Evolutionary conservation across 1,140 invertebrate genomes (phyloP), one percentile per base, ranked within the genome.

Genomic region (Zaprionus vittiger): DNA sequence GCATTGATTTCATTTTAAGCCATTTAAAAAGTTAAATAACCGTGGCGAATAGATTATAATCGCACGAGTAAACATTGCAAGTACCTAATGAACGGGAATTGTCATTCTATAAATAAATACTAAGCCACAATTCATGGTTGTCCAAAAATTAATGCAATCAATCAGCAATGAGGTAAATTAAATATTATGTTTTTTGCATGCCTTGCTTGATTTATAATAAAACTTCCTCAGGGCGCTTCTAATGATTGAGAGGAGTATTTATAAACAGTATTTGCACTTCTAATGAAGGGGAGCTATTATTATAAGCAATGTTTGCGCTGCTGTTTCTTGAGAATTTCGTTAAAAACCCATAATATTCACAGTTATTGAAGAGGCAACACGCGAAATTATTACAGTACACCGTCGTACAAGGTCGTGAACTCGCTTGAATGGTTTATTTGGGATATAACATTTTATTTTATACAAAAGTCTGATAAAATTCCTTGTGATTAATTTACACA

Each of bases 61-160:
- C 20, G 47, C 47, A 52, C 41, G 41, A 17, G n/a, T 6, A 14
- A 44, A 47, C 47, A 49, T 49, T 4, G 2, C 4, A 12, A 9
- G 20, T 49, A 12, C 20, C 47, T 52, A 52, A 52, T 52, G 47
- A 22, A 52, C 20, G 22, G 20, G 4, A 52, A 52, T 24, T 52
- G 20, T 52, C 41, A 52, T 52, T 52, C 47, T 52, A 52, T 5
- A 52, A 52, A 24, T 52, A 52, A 52, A 24, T 52, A 52, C 47
- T 20, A 49, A 49, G 47, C 17, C 11, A 9, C 4, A 22, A 20
- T 49, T 22, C 17, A 52, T 5, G 17, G 11, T 24, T 52, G 20
- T 24, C 47, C n/a, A 52, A 52, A 52, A 52, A 14, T 1, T 5
- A 52, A 52, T 24, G 47, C 47, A 52, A 52, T 52, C 47, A 52